phyloP scores from a whole-genome alignment of 1,140 invertebrate species.

The Probaryconus sp. region DNA sequence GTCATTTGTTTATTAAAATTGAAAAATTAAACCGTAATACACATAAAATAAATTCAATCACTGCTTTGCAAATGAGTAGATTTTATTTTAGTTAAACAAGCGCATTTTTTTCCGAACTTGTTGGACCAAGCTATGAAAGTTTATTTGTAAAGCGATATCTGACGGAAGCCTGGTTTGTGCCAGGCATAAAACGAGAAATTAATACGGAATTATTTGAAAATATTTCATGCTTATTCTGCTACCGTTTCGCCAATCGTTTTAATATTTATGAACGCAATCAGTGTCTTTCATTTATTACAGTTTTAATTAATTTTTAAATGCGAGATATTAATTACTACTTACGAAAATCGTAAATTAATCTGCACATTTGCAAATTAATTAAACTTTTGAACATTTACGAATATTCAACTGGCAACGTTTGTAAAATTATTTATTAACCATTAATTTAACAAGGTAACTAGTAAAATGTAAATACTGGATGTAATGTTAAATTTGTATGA shows the following conservation, averaged over 20 bases:
- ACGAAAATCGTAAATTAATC: constrained; percentile 4
- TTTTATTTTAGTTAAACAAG: constrained; percentile 38
- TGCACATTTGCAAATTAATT: constrained; percentile 9
- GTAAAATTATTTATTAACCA: too few relatives aligned
- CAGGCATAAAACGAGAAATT: constrained; percentile 45
- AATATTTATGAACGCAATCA: constrained; percentile 45
- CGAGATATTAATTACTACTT: neutral
- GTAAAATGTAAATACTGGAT: too few relatives aligned
- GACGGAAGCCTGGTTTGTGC: constrained; percentile 32
- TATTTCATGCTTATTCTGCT: constrained; percentile 30
- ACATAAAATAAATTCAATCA: constrained; percentile 28
- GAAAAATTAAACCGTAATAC: constrained; percentile 7
- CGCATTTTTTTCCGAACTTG: constrained; percentile 26
- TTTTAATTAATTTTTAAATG: constrained; percentile 42
- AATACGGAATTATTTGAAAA: constrained; percentile 54
- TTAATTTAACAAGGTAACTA: too few relatives aligned
- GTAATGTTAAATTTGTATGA: too few relatives aligned
- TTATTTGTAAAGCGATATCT: constrained; percentile 50
- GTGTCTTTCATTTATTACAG: constrained; percentile 30
- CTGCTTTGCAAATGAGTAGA: constrained; percentile 12
- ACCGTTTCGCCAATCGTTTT: constrained; percentile 34
- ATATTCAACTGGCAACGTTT: too few relatives aligned
- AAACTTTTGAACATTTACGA: constrained; percentile 6
- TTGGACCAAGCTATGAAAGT: constrained; percentile 36
- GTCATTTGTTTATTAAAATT: too few relatives aligned